Base-by-base conservation (phyloP, 2,888 invertebrate species). In the Colostygia pectinataria region DNA sequence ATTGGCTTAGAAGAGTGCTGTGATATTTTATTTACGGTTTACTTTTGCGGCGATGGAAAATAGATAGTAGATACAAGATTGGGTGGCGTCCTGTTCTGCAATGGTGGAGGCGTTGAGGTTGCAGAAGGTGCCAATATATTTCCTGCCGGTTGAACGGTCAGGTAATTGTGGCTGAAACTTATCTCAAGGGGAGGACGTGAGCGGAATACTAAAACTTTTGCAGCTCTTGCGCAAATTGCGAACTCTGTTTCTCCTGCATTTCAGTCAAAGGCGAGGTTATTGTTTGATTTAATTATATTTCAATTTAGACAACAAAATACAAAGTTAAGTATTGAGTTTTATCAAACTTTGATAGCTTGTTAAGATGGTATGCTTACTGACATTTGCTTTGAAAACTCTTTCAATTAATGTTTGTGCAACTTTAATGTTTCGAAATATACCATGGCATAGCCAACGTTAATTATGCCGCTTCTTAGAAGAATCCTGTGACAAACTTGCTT, bases 151-250 rank as follows among this genome's bases (percentile, higher is more conserved):
- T 83, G 84, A 85, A 79, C 86, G 85, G 83, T 82, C 86, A 82
- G 85, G 86, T 88, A 85, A 85, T 88, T 88, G 86, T 85, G 85
- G 85, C 74, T 83, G 84, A 83, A 86, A 86, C 85, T 87, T 88
- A 87, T 87, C 87, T 87, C 79, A 76, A 79, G 77, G 73, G 79
- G 78, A 71, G 74, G 66, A 80, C 86, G 86, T 87, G 86, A 81
- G 74, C 72, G 56, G 86, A 86, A 86, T 87, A 79, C 74, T 67
- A 79, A 83, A 74, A 66, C 68, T 72, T 67, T 69, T 68, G 68
- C 71, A 70, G 74, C 66, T 75, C 73, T 77, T 75, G 71, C 67
- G 75, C 78, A 86, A 86, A 86, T 89, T 83, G 84, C 80, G 78
- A 86, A 78, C 74, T 73, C 65, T 71, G 68, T 67, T 65, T 62